phyloP scores from a whole-genome alignment of 64 coral and sea anemone species.

The Actinia tenebrosa region DNA sequence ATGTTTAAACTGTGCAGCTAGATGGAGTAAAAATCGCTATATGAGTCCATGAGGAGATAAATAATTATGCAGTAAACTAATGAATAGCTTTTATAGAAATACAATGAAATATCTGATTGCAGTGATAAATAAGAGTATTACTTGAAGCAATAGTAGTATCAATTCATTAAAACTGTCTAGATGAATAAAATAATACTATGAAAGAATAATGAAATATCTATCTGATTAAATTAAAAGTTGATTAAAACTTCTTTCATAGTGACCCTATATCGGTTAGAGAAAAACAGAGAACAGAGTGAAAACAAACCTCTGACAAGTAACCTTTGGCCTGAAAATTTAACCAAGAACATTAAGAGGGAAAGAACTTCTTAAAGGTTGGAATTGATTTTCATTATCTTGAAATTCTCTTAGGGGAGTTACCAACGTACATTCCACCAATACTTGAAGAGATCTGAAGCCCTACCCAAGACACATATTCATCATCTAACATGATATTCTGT shows the following conservation, averaged over 20 bases:
- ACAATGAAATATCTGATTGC: neutral
- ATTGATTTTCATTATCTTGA: neutral
- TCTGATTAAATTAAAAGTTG: neutral
- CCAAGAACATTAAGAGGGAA: neutral
- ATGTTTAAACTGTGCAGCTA: neutral
- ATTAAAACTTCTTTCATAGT: neutral
- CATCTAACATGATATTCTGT: conserved; percentile 9
- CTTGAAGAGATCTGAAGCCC: conserved; percentile 13
- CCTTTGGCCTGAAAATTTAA: neutral
- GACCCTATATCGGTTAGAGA: neutral
- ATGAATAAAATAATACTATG: neutral
- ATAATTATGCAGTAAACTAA: neutral
- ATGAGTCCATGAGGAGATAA: neutral
- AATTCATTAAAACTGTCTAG: neutral
- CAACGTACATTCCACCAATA: conserved; percentile 14
- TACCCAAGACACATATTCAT: neutral
- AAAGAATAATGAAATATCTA: neutral
- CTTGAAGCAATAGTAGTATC: neutral
- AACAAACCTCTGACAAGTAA: neutral
- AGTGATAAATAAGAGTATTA: neutral
- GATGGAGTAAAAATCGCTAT: neutral
- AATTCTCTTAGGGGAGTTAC: conserved; percentile 3
- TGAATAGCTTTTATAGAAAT: neutral
- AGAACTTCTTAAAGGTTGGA: neutral
- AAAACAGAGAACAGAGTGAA: neutral